Evolutionary conservation across 2,888 invertebrate species (phyloP).

Genomic region (Pristionchus japonicus): DNA sequence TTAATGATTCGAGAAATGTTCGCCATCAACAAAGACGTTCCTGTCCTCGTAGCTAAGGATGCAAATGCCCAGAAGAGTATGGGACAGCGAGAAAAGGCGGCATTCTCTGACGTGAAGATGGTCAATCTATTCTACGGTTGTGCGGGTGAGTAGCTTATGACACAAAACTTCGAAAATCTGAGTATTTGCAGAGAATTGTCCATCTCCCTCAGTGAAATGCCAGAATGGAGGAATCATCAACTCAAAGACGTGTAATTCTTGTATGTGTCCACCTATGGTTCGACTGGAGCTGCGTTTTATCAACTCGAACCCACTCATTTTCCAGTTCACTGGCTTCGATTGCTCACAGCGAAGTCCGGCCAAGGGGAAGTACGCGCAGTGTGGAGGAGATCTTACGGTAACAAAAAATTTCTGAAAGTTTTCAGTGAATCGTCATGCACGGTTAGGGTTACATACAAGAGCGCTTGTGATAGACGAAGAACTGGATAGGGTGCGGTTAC

Average conservation of each 20-base stretch:
- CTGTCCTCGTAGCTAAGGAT: neutral
- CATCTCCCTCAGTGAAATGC: neutral
- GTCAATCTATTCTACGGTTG: neutral
- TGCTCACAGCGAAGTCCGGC: neutral
- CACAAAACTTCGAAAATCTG: neutral
- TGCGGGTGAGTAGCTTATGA: neutral
- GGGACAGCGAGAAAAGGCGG: neutral
- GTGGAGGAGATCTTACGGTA: neutral
- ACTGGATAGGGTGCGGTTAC: too few species aligned
- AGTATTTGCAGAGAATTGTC: neutral
- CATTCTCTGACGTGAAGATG: neutral
- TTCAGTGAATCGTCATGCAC: too few species aligned
- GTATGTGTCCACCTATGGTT: neutral
- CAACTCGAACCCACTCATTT: too few species aligned
- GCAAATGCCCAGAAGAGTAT: neutral
- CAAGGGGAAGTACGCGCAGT: neutral
- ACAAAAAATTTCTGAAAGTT: too few species aligned
- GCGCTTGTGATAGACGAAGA: too few species aligned
- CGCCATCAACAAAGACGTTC: neutral
- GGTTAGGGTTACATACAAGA: too few species aligned
- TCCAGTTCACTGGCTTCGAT: too few species aligned
- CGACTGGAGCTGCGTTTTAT: too few species aligned
- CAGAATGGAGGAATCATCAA: conserved; percentile 18
- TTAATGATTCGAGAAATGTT: neutral
- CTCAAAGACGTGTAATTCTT: neutral